Base-by-base conservation (phyloP, 1,140 invertebrate genomes). In the Macrosteles quadrilineatus region DNA sequence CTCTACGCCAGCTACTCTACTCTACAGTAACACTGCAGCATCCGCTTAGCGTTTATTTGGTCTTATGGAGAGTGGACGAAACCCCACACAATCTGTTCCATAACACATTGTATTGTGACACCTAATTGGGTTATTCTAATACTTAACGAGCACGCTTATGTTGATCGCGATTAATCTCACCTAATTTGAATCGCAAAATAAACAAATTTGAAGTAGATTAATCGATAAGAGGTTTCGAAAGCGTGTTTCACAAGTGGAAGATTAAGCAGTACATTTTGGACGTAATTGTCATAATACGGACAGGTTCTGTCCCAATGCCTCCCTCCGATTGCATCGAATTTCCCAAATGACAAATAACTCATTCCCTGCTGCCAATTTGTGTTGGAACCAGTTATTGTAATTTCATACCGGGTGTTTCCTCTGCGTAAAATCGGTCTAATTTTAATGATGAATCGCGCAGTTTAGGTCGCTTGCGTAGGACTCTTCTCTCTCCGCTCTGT, bases 241-340 rank as follows among this genome's bases (percentile, higher is more conserved):
- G 32, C 14, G 32, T 36, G 14, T 36, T 36, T 36, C 32, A 14
- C 32, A 36, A 36, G 32, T 36, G 32, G 32, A 36, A 50, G 14
- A 21, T 50, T 50, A 21, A 50, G 47, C 47, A 21, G 47, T 17
- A 50, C 14, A 50, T 50, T 50, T 50, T 21, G 21, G 47, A 19
- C 47, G 47, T 50, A 50, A 50, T 50, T 50, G 47, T 50, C 47
- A 50, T 50, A 50, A 50, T 50, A 21, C n/a, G 47, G n/a, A 50
- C 47, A 11, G 47, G 47, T 50, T 50, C 4, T 50, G 47, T 50
- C 47, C n/a, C 47, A 50, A 50, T n/a, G 21, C 14, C 47, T 4
- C 21, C 4, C 47, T 4, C 47, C 47, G 47, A 21, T 11, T n/a
- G 32, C 14, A 36, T 4, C 32, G 47, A 50, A 9, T n/a, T 50